These are phyloP conservation scores for Cyclophora punctaria DNA, from an alignment of 2,888 invertebrate species.

Conservation along the genomic window DNA sequence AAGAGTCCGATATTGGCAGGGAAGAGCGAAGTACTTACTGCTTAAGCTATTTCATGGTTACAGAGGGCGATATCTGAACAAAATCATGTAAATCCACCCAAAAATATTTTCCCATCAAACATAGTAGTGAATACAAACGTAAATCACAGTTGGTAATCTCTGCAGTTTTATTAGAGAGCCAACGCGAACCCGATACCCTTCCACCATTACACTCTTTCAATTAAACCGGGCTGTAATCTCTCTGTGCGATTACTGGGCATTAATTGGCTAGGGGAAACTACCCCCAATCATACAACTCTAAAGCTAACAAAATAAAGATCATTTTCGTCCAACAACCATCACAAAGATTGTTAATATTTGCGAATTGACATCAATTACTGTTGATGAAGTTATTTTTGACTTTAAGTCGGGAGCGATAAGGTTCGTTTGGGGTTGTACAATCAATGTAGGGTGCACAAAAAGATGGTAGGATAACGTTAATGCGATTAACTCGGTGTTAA, in stretches of 20 bases:
- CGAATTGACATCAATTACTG: constrained; percentile 43
- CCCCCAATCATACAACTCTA: constrained; percentile 27
- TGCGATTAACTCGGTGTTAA: constrained; percentile 64
- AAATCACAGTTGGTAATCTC: constrained; percentile 1
- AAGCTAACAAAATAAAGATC: constrained; percentile 23
- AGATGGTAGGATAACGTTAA: constrained; percentile 61
- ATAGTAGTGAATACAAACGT: too few relatives aligned
- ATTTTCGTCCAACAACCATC: constrained; percentile 25
- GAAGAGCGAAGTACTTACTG: too few relatives aligned
- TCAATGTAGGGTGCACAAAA: constrained; percentile 49
- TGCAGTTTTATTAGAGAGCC: constrained; percentile 17
- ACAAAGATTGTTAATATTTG: constrained; percentile 58
- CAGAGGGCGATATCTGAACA: too few relatives aligned
- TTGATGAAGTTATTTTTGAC: constrained; percentile 21
- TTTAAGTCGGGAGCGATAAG: constrained; percentile 22
- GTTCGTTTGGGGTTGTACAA: constrained; percentile 10
- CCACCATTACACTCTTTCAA: constrained; percentile 61
- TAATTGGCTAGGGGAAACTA: constrained; percentile 60
- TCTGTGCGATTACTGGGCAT: constrained; percentile 69
- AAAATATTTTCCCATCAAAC: too few relatives aligned
- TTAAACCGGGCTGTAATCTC: constrained; percentile 65
- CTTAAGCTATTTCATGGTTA: too few relatives aligned
- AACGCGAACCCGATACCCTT: constrained; percentile 13
- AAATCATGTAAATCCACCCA: too few relatives aligned
- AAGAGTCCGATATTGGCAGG: too few relatives aligned